Evolutionary conservation across 2,797 vertebrate genomes (phyloP), one percentile per base, ranked within the genome.

Genomic region (Garrulus glandarius): DNA sequence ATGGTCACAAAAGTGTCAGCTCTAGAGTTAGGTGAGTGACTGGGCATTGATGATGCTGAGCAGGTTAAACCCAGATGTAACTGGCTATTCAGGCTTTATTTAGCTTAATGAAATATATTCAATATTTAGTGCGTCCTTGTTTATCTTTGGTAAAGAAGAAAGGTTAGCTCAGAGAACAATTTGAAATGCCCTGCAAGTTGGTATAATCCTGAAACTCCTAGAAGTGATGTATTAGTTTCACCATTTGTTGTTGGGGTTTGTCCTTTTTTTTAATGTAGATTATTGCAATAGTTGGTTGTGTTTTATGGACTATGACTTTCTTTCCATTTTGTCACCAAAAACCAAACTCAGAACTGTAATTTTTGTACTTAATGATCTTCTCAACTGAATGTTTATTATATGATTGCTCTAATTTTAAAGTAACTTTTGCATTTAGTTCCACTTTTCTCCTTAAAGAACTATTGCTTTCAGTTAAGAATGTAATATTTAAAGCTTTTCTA

Each of bases 1-100:
- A 36, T 6, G 1, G 34, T 84, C 36, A 19, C 68, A 52, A 20
- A 77, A 80, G 7, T 2, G 1, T 74, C 2, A 2, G 0, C 49
- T 67, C 41, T 47, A 32, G 67, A 63, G 12, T 13, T 56, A 53
- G 32, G 18, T 37, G n/a, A 64, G 36, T 71, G 29, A 32, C 44
- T 71, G 69, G 36, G 22, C 41, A 30, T 5, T 72, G 57, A 29
- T 37, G 46, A 23, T 64, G n/a, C 46, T 46, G 36, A 84, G 50
- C 68, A 78, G 87, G 63, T 50, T 72, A 63, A 88, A 91, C 20
- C 27, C n/a, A 27, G 18, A 19, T 82, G 30, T 61, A 59, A 20
- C 32, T 67, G 59, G 13, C 36, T 80, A 26, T 65, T 75, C 18
- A 27, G 55, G 30, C 64, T 91, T 84, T 84, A 55, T 82, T 91